Evolutionary conservation across 2,797 vertebrate genomes (phyloP).

Genomic region (Atherinosoma microstoma): DNA sequence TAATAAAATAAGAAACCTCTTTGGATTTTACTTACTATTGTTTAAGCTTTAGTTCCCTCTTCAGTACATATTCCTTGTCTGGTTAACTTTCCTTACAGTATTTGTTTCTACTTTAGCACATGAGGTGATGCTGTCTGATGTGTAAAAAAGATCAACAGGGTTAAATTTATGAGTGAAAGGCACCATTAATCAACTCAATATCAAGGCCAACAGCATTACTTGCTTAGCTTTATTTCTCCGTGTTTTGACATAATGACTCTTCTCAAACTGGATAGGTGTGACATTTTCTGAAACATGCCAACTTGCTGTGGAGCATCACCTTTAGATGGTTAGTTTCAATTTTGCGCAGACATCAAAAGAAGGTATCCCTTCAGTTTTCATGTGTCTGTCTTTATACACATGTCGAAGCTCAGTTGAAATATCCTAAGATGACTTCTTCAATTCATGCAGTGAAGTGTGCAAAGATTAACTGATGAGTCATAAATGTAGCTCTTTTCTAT

Average conservation of each 20-base stretch:
- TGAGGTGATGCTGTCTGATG: not conserved
- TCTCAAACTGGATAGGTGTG: not conserved
- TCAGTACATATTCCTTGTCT: not conserved
- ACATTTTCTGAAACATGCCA: not conserved
- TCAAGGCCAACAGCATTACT: not conserved
- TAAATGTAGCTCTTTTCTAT: conserved; percentile 7
- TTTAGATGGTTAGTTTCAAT: not conserved
- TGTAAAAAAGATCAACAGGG: not conserved
- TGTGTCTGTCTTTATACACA: not conserved
- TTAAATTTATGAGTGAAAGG: not conserved
- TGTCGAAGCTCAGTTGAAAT: not conserved
- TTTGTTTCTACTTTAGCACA: not conserved
- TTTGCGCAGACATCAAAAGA: not conserved
- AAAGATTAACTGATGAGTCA: conserved; percentile 9
- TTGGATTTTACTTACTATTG: not conserved
- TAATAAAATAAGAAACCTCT: not conserved
- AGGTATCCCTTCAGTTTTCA: not conserved
- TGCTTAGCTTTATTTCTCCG: not conserved
- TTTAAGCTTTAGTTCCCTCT: not conserved
- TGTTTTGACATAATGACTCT: not conserved
- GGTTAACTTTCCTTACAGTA: not conserved
- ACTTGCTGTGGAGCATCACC: not conserved
- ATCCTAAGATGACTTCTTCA: conserved; percentile 15
- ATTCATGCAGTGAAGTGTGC: conserved; percentile 20
- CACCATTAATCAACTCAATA: not conserved